These are phyloP conservation scores for Cephalotes varians DNA, from an alignment of 2,888 invertebrate species.

Conservation along the genomic window DNA sequence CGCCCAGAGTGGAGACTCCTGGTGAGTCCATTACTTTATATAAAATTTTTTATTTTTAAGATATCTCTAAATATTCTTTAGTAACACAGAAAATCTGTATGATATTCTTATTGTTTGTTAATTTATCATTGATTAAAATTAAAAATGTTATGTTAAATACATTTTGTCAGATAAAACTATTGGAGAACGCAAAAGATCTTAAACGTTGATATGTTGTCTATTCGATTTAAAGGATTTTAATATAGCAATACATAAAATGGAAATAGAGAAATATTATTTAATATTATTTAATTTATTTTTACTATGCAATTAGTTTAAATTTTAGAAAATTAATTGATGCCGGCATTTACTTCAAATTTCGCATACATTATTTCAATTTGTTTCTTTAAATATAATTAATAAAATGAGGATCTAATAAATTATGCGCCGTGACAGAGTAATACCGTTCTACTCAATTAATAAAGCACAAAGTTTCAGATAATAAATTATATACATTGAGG, in stretches of 20 bases:
- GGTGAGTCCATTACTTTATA: constrained; percentile 72
- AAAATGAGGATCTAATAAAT: background rate
- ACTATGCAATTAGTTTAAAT: background rate
- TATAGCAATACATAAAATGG: background rate
- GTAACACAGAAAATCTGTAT: background rate
- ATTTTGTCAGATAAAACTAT: background rate
- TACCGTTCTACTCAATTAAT: background rate
- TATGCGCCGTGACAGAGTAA: background rate
- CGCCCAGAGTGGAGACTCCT: constrained; percentile 82
- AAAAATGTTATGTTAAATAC: background rate
- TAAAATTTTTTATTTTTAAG: background rate
- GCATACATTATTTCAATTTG: background rate
- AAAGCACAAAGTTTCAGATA: background rate
- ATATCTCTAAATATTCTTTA: background rate
- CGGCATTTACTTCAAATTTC: background rate
- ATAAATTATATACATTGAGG: background rate
- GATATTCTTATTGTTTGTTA: background rate
- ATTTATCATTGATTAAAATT: background rate
- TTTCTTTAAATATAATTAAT: background rate
- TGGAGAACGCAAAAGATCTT: background rate
- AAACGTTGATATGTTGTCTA: background rate
- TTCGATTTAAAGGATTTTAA: background rate
- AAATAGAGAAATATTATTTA: background rate
- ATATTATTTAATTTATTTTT: background rate
- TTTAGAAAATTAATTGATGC: background rate